phyloP scores from a whole-genome alignment of 2,888 invertebrate species.

The Oscheius sp. region DNA sequence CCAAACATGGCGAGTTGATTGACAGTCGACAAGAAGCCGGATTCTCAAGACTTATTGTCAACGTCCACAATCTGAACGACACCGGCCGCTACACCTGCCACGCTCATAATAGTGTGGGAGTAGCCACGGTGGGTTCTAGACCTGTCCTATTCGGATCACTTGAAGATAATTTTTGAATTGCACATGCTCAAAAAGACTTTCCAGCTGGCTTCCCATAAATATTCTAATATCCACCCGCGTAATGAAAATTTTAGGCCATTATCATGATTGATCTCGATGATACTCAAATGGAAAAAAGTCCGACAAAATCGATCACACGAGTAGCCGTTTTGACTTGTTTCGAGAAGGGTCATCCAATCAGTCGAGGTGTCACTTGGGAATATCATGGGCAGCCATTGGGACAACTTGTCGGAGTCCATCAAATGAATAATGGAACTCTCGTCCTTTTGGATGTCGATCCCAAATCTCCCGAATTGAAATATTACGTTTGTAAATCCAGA shows the following conservation, averaged over 20 bases:
- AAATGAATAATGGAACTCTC: constrained; percentile 72
- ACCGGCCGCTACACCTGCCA: constrained; percentile 43
- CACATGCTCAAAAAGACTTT: too few relatives aligned
- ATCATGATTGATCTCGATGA: constrained; percentile 32
- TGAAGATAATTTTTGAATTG: too few relatives aligned
- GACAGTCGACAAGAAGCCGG: constrained; percentile 33
- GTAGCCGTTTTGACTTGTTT: constrained; percentile 50
- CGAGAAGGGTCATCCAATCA: constrained; percentile 57
- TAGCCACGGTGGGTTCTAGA: constrained; percentile 35
- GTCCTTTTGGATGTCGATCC: constrained; percentile 58
- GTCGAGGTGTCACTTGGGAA: constrained; percentile 54
- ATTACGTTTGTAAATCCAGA: constrained; percentile 59
- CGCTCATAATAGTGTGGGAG: constrained; percentile 53
- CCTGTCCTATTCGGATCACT: too few relatives aligned
- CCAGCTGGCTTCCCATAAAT: too few relatives aligned
- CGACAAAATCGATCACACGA: background rate
- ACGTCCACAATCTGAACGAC: constrained; percentile 30
- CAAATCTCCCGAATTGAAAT: constrained; percentile 46
- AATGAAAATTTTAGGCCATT: constrained; percentile 27
- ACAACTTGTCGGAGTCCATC: constrained; percentile 70
- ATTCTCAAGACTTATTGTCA: constrained; percentile 33
- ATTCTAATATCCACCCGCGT: background rate
- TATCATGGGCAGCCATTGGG: constrained; percentile 56
- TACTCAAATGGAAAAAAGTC: background rate
- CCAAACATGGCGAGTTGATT: constrained; percentile 71